A percentile compares a stretch with the other conserved stretches of the same genome.
phyloP scores from a whole-genome alignment of 1,140 invertebrate species.

The Apis dorsata region DNA sequence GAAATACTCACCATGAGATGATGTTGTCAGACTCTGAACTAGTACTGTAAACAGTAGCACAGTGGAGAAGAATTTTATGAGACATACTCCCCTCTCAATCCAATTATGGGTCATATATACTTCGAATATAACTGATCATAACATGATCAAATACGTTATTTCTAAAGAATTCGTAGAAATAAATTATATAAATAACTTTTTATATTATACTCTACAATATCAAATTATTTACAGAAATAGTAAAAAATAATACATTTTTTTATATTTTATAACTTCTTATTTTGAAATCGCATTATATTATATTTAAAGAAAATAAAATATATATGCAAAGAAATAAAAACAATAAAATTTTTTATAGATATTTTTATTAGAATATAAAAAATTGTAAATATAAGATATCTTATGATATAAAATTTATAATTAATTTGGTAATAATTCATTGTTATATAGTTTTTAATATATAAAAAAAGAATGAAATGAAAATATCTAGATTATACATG shows the following conservation, averaged over 20 bases:
- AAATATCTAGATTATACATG: background rate
- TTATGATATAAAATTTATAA: conserved; percentile 8
- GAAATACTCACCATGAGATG: conserved; percentile 55
- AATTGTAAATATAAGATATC: background rate
- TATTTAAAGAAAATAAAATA: background rate
- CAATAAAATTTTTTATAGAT: background rate
- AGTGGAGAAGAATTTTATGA: conserved; percentile 62
- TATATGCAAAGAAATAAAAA: background rate
- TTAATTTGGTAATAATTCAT: background rate
- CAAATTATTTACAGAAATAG: background rate
- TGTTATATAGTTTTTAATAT: background rate
- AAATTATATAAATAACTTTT: background rate
- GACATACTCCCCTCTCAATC: conserved; percentile 53
- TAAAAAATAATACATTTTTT: background rate
- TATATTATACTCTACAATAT: background rate
- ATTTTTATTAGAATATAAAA: conserved; percentile 19
- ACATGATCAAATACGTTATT: background rate
- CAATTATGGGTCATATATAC: conserved; percentile 53
- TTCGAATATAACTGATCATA: background rate
- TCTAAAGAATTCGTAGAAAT: conserved; percentile 16
- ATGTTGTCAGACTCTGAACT: conserved; percentile 42
- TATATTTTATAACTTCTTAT: background rate
- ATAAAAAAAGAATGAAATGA: background rate
- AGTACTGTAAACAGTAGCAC: conserved; percentile 63
- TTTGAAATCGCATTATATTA: background rate